Conservation (phyloP, 1,140 invertebrate species). For the Ctenoplectra terminalis region DNA sequence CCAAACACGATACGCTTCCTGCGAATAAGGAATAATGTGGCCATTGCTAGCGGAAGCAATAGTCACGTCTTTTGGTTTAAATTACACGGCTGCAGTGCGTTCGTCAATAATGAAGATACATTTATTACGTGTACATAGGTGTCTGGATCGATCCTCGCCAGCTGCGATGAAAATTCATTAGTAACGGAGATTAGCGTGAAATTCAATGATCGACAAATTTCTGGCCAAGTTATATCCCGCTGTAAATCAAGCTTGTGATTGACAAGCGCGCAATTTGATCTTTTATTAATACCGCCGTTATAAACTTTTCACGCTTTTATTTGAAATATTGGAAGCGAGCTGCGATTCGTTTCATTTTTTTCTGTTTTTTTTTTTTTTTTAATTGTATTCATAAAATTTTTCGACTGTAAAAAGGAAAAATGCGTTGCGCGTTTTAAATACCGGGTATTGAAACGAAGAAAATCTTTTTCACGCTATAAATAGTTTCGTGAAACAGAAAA, state of each 20-base stretch:
- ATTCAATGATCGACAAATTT: slow-evolving; percentile 35
- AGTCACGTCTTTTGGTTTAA: not conserved
- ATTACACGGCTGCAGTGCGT: not conserved
- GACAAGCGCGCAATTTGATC: too few relatives aligned
- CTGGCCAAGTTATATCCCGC: not conserved
- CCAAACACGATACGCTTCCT: not conserved
- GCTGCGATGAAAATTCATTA: slow-evolving; percentile 41
- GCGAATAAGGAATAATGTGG: not conserved
- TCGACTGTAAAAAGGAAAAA: too few relatives aligned
- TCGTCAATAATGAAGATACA: not conserved
- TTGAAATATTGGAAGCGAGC: not conserved
- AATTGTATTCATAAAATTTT: too few relatives aligned
- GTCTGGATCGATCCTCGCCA: not conserved
- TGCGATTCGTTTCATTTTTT: not conserved
- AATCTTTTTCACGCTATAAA: too few relatives aligned
- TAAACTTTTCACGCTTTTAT: not conserved
- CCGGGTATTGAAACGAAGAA: too few relatives aligned
- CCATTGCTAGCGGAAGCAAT: too few relatives aligned
- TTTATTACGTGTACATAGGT: slow-evolving; percentile 7
- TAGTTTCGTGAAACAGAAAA: too few relatives aligned
- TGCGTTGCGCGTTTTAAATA: too few relatives aligned
- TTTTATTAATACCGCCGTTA: not conserved
- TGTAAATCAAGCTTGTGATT: slow-evolving; percentile 17
- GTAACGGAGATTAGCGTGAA: slow-evolving; percentile 34
- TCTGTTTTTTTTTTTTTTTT: too few relatives aligned